phyloP scores from a whole-genome alignment of 2,797 vertebrate genomes.

The Poeciliopsis turneri region DNA sequence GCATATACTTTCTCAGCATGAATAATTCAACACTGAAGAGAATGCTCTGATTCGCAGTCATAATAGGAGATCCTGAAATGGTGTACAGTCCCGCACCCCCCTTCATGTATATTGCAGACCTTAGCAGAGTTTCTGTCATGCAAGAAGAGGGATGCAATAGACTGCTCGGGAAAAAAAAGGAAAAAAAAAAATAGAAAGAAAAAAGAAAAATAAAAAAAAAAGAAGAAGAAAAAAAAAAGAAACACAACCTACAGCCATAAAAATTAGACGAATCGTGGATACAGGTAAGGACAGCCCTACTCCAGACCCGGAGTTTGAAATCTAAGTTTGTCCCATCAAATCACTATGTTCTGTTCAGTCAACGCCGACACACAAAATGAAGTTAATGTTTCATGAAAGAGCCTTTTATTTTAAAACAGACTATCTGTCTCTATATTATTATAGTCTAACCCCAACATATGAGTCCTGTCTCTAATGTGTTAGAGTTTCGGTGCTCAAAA shows the following conservation, averaged over 20 bases:
- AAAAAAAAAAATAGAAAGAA: conserved; percentile 16
- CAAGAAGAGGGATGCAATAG: conserved; percentile 39
- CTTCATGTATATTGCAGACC: conserved; percentile 75
- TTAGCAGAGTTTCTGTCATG: conserved; percentile 61
- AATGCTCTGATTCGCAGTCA: conserved; percentile 71
- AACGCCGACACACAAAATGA: neutral
- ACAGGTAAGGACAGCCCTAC: neutral
- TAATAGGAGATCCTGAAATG: conserved; percentile 77
- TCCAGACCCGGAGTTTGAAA: neutral
- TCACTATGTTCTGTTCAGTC: conserved; percentile 17
- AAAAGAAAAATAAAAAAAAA: neutral
- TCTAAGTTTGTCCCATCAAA: neutral
- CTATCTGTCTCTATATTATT: neutral
- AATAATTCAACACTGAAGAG: conserved; percentile 73
- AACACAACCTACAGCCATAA: conserved; percentile 1
- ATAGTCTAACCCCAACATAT: neutral
- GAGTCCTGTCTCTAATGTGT: neutral
- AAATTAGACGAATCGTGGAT: neutral
- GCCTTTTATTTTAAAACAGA: neutral
- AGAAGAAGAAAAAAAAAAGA: conserved; percentile 12
- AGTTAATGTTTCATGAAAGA: neutral
- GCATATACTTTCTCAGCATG: conserved; percentile 71
- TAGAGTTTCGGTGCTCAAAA: neutral
- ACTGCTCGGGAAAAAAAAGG: neutral
- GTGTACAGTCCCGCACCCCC: conserved; percentile 31